These are phyloP conservation scores for Tangara arthus DNA, from an alignment of 2,797 vertebrate genomes.

Conservation along the genomic window DNA sequence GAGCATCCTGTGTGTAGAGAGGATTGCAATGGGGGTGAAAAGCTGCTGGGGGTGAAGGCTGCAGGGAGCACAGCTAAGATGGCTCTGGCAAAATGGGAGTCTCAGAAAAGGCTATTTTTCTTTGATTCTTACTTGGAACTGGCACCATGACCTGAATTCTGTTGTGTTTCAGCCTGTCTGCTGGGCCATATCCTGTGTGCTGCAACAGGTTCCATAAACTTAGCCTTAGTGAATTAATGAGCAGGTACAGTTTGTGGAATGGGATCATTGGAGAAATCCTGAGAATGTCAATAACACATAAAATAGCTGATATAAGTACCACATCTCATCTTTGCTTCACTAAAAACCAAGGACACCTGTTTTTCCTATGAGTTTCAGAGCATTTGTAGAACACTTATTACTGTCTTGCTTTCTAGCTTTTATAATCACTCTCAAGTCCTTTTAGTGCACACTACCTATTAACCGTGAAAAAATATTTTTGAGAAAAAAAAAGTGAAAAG, in stretches of 20 bases:
- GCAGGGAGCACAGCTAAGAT: not conserved
- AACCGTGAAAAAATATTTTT: not conserved
- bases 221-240: not conserved
- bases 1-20: fast-evolving
- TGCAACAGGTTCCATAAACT: not conserved
- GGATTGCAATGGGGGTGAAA: fast-evolving
- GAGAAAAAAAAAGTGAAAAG: not conserved
- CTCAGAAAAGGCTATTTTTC: not conserved
- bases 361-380: not conserved
- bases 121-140: fast-evolving
- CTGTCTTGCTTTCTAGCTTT: not conserved
- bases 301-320: not conserved
- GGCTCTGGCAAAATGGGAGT: not conserved
- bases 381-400: not conserved
- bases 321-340: not conserved
- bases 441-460: not conserved
- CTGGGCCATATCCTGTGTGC: not conserved
- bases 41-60: not conserved
- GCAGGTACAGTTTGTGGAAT: not conserved
- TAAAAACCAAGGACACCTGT: not conserved
- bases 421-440: not conserved
- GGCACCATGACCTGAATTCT: not conserved
- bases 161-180: not conserved
- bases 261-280: not conserved
- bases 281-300: not conserved